Evolutionary conservation across 2,797 vertebrate genomes (phyloP).

Genomic region (Furcifer pardalis): DNA sequence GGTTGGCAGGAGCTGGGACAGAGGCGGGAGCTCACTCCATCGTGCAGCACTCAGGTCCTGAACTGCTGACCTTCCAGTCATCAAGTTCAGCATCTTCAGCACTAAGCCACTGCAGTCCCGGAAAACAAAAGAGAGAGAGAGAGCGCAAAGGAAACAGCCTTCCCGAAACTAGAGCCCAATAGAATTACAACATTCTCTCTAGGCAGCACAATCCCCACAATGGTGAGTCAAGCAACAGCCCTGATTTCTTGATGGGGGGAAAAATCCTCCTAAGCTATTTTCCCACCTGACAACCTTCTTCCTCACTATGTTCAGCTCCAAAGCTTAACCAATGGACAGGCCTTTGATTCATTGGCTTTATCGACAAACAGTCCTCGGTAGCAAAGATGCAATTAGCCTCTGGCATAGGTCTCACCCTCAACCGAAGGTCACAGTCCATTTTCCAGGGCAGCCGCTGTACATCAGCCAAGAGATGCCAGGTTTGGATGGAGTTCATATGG

Average conservation of each 20-base stretch:
- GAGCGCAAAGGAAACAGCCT: not conserved
- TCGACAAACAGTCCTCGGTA: not conserved
- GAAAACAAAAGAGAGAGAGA: not conserved
- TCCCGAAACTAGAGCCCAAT: not conserved
- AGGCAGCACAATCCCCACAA: not conserved
- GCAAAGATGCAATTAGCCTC: not conserved
- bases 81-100: no score
- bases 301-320: not conserved
- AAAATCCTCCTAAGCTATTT: not conserved
- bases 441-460: not conserved
- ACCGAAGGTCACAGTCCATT: not conserved
- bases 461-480: not conserved
- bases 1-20: no score
- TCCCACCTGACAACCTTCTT: not conserved
- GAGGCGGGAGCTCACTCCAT: no score
- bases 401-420: not conserved
- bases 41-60: no score
- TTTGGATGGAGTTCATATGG: not conserved
- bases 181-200: not conserved
- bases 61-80: not conserved
- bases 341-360: not conserved
- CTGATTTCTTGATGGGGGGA: no score
- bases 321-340: not conserved
- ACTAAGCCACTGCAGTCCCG: no score
- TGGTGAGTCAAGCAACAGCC: no score